These are phyloP conservation scores for Chloebia gouldiae DNA, from an alignment of 2,113 vertebrate species.

Conservation along the genomic window DNA sequence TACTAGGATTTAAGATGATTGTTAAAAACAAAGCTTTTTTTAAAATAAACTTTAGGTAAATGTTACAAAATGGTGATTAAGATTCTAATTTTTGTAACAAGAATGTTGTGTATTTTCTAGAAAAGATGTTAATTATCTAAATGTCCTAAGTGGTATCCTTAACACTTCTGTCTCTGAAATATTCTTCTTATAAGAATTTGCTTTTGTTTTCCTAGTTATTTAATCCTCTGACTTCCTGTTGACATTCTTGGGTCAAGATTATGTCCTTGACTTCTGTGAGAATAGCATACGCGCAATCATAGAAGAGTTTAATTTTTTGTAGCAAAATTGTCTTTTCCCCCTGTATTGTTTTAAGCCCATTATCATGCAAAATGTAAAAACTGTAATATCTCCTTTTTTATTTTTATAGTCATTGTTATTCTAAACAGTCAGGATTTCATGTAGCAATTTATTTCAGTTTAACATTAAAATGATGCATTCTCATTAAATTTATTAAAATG, in stretches of 20 bases:
- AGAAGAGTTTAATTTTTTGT: not conserved
- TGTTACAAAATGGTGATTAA: constrained; percentile 57
- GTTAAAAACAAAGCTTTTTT: constrained; percentile 75
- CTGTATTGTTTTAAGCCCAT: not conserved
- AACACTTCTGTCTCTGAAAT: not conserved
- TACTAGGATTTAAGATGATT: constrained; percentile 77
- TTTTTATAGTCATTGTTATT: not conserved
- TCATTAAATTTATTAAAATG: not conserved
- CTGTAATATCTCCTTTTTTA: not conserved
- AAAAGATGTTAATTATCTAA: not conserved
- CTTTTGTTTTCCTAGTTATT: constrained; percentile 39
- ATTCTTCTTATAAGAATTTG: constrained; percentile 12
- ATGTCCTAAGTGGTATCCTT: not conserved
- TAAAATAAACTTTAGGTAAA: constrained; percentile 74
- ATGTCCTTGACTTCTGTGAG: constrained; percentile 11
- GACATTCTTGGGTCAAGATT: constrained; percentile 14
- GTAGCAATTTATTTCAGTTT: not conserved
- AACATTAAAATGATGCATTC: not conserved
- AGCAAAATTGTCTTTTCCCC: not conserved
- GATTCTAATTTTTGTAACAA: constrained; percentile 22
- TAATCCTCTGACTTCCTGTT: constrained; percentile 39
- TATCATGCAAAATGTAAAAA: not conserved
- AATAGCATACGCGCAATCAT: not conserved
- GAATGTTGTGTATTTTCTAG: not conserved
- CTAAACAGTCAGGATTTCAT: not conserved